Conservation (phyloP, 2,797 vertebrate species). For the Sebastes trivittatus region DNA sequence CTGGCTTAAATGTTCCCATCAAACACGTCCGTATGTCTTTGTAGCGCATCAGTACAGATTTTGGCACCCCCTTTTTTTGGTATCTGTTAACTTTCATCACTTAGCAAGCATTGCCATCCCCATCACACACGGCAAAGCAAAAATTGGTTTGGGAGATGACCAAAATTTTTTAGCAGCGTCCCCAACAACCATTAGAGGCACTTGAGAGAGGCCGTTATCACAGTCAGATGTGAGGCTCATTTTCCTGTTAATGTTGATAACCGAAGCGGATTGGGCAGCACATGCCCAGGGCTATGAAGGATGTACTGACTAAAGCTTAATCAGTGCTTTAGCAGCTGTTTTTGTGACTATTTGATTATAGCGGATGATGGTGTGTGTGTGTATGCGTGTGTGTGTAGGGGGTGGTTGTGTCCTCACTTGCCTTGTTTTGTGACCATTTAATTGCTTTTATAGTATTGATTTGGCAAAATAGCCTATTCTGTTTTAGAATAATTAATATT, state of each 20-base stretch:
- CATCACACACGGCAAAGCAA: not conserved
- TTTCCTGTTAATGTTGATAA: conserved; percentile 64
- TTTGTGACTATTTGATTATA: conserved; percentile 59
- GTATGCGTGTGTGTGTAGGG: not conserved
- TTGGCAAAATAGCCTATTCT: conserved; percentile 28
- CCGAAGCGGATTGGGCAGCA: conserved; percentile 55
- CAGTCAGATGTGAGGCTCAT: conserved; percentile 54
- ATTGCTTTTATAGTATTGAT: conserved; percentile 40
- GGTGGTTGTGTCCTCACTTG: conserved; percentile 12
- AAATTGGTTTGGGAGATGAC: conserved; percentile 23
- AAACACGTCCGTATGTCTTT: not conserved
- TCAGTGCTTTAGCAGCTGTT: conserved; percentile 69
- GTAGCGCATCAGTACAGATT: not conserved
- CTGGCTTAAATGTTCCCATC: not conserved
- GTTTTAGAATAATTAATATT: conserved; percentile 21
- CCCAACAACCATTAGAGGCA: conserved; percentile 37
- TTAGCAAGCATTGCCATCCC: not conserved
- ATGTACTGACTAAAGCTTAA: conserved; percentile 60
- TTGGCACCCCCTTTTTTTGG: not conserved
- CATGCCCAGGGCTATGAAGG: conserved; percentile 62
- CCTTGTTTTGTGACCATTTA: conserved; percentile 30
- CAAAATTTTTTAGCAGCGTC: conserved; percentile 24
- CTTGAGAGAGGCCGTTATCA: conserved; percentile 49
- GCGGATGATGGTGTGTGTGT: conserved; percentile 1
- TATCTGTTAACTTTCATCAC: conserved; percentile 3